Percentiles rank a stretch among this genome's conserved stretches.
These are phyloP conservation scores for Cotesia typhae DNA, from an alignment of 1,140 invertebrate genomes.

Conservation along the genomic window DNA sequence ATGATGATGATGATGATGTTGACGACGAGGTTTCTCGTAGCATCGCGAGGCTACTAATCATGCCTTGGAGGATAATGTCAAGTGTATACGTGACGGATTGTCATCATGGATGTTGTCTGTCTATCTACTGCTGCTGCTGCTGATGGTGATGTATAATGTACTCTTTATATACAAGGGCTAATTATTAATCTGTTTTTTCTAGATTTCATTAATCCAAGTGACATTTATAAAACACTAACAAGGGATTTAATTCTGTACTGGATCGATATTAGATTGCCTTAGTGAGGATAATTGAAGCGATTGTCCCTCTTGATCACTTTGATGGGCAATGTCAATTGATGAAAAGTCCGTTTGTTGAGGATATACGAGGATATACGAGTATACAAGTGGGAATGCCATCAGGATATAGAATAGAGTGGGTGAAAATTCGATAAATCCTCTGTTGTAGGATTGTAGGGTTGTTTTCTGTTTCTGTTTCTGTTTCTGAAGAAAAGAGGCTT, in stretches of 20 bases:
- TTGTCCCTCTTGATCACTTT: conserved; percentile 41
- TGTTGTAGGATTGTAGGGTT: not conserved
- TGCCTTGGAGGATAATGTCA: conserved; percentile 47
- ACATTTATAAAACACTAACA: not conserved
- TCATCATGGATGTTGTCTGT: not conserved
- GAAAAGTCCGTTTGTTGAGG: conserved; percentile 31
- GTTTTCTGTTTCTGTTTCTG: not conserved
- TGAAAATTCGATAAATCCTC: conserved; percentile 38
- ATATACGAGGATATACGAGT: conserved; percentile 4
- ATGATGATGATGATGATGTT: no score
- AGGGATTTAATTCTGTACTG: no score
- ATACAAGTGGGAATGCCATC: no score
- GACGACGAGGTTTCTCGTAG: conserved; percentile 4
- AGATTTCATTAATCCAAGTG: no score
- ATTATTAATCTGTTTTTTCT: no score
- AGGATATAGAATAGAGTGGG: conserved; percentile 1
- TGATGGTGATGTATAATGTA: no score
- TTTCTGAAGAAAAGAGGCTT: no score
- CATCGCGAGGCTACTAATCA: conserved; percentile 52
- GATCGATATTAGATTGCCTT: not conserved
- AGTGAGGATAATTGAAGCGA: conserved; percentile 38
- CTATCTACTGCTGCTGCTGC: no score
- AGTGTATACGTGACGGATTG: conserved; percentile 12
- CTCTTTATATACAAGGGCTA: no score
- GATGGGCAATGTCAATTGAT: conserved; percentile 30